Base-by-base conservation (phyloP, 2,888 invertebrate species). In the Platycheirus rosarum region DNA sequence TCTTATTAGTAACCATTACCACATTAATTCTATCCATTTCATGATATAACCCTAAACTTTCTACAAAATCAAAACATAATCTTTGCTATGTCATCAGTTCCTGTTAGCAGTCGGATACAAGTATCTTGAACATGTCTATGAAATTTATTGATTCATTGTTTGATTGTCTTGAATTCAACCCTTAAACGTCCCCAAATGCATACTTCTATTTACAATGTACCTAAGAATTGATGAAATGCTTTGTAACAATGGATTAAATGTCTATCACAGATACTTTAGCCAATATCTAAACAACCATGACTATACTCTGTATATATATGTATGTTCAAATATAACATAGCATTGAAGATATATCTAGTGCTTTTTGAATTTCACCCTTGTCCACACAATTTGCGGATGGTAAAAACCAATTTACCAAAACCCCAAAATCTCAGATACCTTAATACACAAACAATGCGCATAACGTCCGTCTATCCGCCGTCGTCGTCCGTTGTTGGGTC, bases 331-430 rank as follows among this genome's bases (percentile, higher is more conserved):
- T 49, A 16, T 32, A 23, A 23, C 3, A 14, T n/a, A 35, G 9
- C n/a, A 13, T 5, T 5, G 13, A 13, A 40, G 13, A 8, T n/a
- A 32, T 32, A 32, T 23, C 23, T 23, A 32, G 37, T 66, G 51
- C 53, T 8, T 55, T 48, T 65, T 49, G 57, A 57, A 70, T 75
- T 70, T 75, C 69, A 69, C 63, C 69, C 79, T 70, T 80, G 75
- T 78, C 71, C 71, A 51, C 71, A 51, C 63, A 65, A 78, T 44
- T 71, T 60, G 66, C 32, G 78, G 60, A 76, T 80, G 75, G 75
- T 70, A 44, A 65, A 75, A 80, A 76, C 75, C 76, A 80, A 80
- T 80, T 76, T 76, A 40, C 70, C 65, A 70, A 71, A 80, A 75
- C 51, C 70, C 70, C 60, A 70, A 75, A 75, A 70, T 49, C 53